phyloP scores from a whole-genome alignment of 2,888 invertebrate species.

The Pandemis heparana region DNA sequence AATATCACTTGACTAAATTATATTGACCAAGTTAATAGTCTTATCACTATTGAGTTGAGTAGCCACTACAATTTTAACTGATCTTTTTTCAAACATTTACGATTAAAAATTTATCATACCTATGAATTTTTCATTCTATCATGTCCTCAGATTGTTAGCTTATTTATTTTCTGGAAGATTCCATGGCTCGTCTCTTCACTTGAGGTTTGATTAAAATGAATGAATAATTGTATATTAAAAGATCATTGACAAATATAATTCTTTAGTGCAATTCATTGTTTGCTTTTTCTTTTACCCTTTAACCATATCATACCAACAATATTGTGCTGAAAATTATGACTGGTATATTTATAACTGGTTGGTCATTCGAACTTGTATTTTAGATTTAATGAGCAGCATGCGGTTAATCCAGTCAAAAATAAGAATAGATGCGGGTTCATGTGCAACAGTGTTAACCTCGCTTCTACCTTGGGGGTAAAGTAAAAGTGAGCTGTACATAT shows the following conservation, averaged over 20 bases:
- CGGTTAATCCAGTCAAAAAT: too few species aligned
- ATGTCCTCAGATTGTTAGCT: too few species aligned
- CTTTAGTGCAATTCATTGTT: conserved; percentile 78
- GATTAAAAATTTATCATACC: too few species aligned
- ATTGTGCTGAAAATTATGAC: neutral
- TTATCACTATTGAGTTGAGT: neutral
- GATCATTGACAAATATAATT: conserved; percentile 80
- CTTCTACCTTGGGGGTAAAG: too few species aligned
- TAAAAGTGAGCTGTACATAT: too few species aligned
- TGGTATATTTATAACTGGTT: too few species aligned
- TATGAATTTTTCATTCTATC: too few species aligned
- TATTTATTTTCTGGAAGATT: conserved; percentile 41
- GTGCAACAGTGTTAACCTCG: too few species aligned
- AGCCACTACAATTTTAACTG: neutral
- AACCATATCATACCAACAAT: neutral
- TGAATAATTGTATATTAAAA: conserved; percentile 63
- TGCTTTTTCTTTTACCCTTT: conserved; percentile 13
- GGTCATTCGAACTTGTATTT: too few species aligned
- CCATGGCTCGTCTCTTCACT: conserved; percentile 45
- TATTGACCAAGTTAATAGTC: neutral
- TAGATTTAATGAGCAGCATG: too few species aligned
- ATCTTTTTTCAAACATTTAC: too few species aligned
- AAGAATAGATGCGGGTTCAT: too few species aligned
- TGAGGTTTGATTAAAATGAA: conserved; percentile 54
- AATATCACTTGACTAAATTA: neutral